phyloP scores from a whole-genome alignment of 2,113 vertebrate species.

The Orycteropus afer region DNA sequence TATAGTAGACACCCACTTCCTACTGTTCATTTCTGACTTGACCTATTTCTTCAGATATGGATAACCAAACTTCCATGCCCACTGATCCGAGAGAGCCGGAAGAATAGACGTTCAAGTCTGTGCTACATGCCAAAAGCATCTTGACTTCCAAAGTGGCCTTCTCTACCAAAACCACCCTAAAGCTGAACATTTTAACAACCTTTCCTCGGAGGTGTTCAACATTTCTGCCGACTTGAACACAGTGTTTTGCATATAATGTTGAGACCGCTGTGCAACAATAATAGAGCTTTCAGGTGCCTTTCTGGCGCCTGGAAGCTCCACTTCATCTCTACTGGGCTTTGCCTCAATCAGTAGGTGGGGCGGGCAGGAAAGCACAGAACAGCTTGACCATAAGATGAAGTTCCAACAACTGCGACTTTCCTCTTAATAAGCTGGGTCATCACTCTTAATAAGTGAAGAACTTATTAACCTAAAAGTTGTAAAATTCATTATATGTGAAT shows the following conservation, averaged over 20 bases:
- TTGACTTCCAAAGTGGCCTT: neutral
- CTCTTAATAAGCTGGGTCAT: neutral
- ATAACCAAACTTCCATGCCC: neutral
- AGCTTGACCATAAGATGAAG: neutral
- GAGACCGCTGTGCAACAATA: neutral
- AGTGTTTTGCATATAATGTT: neutral
- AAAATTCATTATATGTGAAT: slow-evolving; percentile 38
- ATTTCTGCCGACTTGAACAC: neutral
- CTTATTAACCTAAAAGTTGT: neutral
- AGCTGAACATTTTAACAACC: neutral
- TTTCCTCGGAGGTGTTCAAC: neutral
- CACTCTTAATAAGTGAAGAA: too few relatives aligned
- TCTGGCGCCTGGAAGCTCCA: neutral
- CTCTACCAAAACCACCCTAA: neutral
- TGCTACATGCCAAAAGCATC: neutral
- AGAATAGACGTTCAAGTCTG: neutral
- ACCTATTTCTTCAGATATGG: neutral
- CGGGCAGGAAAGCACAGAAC: neutral
- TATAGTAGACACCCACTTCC: neutral
- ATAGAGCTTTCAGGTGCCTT: neutral
- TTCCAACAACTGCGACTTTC: neutral
- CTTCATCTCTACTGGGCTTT: neutral
- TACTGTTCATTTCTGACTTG: neutral
- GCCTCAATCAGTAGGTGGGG: neutral
- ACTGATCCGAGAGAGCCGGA: neutral